These are phyloP conservation scores for Styela plicata DNA, from an alignment of 23 tunicate species.

Conservation along the genomic window DNA sequence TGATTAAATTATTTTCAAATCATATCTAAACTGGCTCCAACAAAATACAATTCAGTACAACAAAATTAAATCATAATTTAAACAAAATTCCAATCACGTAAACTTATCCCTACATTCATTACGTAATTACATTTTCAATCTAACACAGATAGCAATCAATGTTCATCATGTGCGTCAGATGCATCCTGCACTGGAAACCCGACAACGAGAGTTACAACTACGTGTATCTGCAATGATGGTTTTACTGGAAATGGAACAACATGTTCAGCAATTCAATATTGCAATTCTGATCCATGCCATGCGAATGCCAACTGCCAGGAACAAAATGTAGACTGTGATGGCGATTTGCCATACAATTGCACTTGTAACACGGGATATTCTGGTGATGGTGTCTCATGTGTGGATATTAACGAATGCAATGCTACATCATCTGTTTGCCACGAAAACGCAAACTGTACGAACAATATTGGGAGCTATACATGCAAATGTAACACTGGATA, in stretches of 20 bases:
- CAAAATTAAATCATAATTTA: no score
- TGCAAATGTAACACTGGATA: slow-evolving; percentile 26
- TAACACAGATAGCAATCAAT: not conserved
- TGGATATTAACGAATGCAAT: slow-evolving; percentile 38
- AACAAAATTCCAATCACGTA: no score
- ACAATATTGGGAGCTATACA: slow-evolving; percentile 20
- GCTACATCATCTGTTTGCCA: slow-evolving; percentile 16
- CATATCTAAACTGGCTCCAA: no score
- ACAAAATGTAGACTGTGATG: not conserved
- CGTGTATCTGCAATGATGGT: not conserved
- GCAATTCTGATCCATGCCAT: not conserved
- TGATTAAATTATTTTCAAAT: no score
- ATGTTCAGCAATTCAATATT: not conserved
- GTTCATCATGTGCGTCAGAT: not conserved
- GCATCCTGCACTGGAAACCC: not conserved
- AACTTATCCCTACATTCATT: no score
- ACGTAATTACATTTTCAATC: no score
- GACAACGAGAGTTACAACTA: not conserved
- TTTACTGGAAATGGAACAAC: not conserved
- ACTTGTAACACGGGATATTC: not conserved
- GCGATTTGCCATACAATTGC: not conserved
- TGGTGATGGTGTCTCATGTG: slow-evolving; percentile 14
- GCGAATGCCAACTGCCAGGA: not conserved
- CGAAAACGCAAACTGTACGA: slow-evolving; percentile 21
- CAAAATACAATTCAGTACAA: no score